A percentile compares a stretch with the other conserved stretches of the same genome.
phyloP scores from a whole-genome alignment of 2,797 vertebrate genomes.

The Pseudomugil gertrudae region DNA sequence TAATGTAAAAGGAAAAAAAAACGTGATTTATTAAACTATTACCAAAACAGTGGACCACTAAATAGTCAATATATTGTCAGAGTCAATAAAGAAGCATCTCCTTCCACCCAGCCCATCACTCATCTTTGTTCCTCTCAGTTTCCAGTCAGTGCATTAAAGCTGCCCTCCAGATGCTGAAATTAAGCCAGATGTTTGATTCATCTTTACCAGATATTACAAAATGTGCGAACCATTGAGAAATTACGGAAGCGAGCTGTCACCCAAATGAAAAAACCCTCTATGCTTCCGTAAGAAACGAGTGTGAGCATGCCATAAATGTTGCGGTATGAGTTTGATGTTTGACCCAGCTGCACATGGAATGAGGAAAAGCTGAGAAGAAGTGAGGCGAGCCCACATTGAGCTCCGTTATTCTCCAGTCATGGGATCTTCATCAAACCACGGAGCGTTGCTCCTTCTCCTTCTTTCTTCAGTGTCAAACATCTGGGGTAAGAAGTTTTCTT shows the following conservation, averaged over 20 bases:
- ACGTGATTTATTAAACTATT: background rate
- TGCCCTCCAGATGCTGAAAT: background rate
- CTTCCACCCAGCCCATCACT: background rate
- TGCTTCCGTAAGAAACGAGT: background rate
- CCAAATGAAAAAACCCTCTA: no score
- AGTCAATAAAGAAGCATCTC: background rate
- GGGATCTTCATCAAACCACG: constrained; percentile 24
- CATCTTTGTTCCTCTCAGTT: background rate
- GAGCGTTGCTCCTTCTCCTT: constrained; percentile 21
- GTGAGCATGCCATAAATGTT: background rate
- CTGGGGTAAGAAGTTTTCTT: constrained; percentile 58
- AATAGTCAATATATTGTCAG: background rate
- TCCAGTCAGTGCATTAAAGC: background rate
- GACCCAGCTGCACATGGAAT: constrained; percentile 50
- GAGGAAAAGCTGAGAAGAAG: constrained; percentile 53
- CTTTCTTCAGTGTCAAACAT: constrained; percentile 32
- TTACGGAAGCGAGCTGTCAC: no score
- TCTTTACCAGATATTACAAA: background rate
- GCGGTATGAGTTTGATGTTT: background rate
- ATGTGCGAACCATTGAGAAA: background rate
- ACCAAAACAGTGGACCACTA: background rate
- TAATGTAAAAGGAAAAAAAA: background rate
- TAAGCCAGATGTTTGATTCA: background rate
- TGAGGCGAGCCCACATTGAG: background rate
- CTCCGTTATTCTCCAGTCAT: constrained; percentile 49